Evolutionary conservation across 1,140 invertebrate genomes (phyloP).

Genomic region (Sesamia nonagrioides): DNA sequence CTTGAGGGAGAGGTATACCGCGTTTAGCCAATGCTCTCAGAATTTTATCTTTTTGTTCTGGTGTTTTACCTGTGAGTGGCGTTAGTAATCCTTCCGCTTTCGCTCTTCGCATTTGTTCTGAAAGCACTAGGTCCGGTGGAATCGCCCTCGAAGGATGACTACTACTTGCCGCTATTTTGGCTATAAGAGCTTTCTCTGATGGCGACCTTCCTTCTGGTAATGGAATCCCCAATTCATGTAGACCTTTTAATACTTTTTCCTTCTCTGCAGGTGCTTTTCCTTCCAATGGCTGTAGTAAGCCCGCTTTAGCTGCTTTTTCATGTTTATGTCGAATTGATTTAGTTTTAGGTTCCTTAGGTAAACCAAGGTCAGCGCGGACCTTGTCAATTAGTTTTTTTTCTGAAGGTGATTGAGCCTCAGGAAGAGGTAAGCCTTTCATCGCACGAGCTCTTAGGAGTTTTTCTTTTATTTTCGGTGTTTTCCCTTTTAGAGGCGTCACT

Average conservation of each 20-base stretch:
- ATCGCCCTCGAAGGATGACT: background rate
- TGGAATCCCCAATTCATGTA: background rate
- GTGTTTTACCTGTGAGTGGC: constrained; percentile 57
- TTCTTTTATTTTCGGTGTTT: constrained; percentile 55
- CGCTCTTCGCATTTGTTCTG: no score
- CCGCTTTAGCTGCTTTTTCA: constrained; percentile 54
- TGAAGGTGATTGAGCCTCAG: no score
- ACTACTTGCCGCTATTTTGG: constrained; percentile 22
- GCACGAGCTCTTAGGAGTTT: constrained; percentile 57
- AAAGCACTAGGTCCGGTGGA: no score
- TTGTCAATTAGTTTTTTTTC: no score
- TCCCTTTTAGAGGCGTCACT: constrained; percentile 53
- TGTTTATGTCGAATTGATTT: constrained; percentile 53
- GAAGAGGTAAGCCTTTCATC: constrained; percentile 55
- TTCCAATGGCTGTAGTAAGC: constrained; percentile 56
- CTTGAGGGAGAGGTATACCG: constrained; percentile 37
- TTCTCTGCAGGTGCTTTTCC: constrained; percentile 51
- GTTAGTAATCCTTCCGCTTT: constrained; percentile 5
- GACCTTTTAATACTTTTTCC: constrained; percentile 46
- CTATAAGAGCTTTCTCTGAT: constrained; percentile 19
- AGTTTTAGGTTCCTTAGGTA: constrained; percentile 58
- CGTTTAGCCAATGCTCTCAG: constrained; percentile 56
- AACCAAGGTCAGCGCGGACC: constrained; percentile 52
- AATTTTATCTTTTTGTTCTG: constrained; percentile 57
- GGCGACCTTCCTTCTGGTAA: background rate